These are phyloP conservation scores for Parapsyche elsis DNA, from an alignment of 1,140 invertebrate species.

Conservation along the genomic window DNA sequence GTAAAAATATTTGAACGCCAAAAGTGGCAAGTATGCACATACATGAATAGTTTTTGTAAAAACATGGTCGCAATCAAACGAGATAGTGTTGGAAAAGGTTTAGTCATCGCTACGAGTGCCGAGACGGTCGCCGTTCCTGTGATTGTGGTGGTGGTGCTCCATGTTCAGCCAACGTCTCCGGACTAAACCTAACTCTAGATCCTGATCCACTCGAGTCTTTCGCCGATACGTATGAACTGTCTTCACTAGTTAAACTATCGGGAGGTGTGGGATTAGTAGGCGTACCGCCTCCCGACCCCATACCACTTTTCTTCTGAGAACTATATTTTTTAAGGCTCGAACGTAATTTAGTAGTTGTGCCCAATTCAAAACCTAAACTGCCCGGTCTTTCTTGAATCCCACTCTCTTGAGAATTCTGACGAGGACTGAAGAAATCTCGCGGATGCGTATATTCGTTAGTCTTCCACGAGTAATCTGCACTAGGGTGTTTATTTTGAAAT, in stretches of 20 bases:
- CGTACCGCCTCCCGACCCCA: constrained; percentile 76
- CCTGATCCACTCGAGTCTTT: constrained; percentile 76
- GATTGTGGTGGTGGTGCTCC: constrained; percentile 49
- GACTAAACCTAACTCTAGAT: constrained; percentile 83
- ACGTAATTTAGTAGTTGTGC: constrained; percentile 72
- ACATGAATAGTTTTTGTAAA: neutral
- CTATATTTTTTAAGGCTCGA: constrained; percentile 81
- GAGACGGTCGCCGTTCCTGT: constrained; percentile 58
- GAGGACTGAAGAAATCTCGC: constrained; percentile 63
- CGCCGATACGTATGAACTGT: constrained; percentile 86
- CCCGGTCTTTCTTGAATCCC: constrained; percentile 73
- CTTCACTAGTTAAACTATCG: constrained; percentile 84
- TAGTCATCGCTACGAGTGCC: constrained; percentile 66
- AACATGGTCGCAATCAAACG: constrained; percentile 58
- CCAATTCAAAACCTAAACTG: constrained; percentile 73
- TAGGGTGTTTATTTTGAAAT: constrained; percentile 63
- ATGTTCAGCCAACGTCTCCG: constrained; percentile 71
- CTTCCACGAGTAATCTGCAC: constrained; percentile 64
- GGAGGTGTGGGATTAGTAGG: constrained; percentile 87
- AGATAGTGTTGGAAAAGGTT: constrained; percentile 66
- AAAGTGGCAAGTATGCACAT: constrained; percentile 8
- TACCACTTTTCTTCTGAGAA: constrained; percentile 70
- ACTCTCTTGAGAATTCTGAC: constrained; percentile 69
- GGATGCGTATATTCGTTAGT: constrained; percentile 64
- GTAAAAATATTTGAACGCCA: neutral